Conservation (phyloP, 2,113 vertebrate species). For the Nicator chloris region DNA sequence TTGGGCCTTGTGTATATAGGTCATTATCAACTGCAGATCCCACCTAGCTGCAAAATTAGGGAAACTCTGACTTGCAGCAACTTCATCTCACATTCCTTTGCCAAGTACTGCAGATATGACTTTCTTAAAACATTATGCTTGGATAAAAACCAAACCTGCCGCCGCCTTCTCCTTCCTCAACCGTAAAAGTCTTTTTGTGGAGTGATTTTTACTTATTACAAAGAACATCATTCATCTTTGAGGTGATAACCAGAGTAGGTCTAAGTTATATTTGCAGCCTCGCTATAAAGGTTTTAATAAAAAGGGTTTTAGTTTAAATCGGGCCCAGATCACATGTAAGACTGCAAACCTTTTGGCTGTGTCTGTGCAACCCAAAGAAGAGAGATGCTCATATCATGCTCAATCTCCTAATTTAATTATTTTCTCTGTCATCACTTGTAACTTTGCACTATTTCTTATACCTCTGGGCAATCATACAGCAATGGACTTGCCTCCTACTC, state of each 20-base stretch:
- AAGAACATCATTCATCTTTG: neutral
- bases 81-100: neutral
- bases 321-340: neutral
- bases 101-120: neutral
- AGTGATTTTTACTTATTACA: neutral
- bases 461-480: neutral
- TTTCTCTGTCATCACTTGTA: neutral
- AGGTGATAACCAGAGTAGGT: neutral
- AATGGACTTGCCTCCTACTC: neutral
- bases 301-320: neutral
- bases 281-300: too few relatives aligned
- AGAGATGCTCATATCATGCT: neutral
- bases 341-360: neutral
- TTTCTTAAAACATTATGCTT: neutral
- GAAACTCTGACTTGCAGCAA: neutral
- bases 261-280: neutral
- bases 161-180: neutral
- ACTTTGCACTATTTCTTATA: neutral
- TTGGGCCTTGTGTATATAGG: neutral
- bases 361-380: neutral
- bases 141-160: neutral
- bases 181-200: neutral
- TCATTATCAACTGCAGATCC: neutral
- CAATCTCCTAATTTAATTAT: neutral
- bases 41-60: neutral